Percentiles rank a stretch among this genome's conserved stretches.
phyloP scores from a whole-genome alignment of 2,797 vertebrate genomes.

The Epinephelus awoara region DNA sequence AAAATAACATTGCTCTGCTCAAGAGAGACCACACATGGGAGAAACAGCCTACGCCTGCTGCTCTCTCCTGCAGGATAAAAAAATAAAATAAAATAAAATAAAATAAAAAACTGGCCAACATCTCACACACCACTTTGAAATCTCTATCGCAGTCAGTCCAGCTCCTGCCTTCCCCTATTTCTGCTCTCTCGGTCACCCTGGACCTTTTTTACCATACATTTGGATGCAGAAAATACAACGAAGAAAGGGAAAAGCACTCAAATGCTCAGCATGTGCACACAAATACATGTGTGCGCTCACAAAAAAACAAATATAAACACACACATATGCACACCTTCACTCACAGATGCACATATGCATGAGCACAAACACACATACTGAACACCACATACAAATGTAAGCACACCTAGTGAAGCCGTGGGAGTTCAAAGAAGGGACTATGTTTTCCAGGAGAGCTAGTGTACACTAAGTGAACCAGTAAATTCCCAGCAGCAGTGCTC shows the following conservation, averaged over 20 bases:
- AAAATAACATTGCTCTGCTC: slow-evolving; percentile 79
- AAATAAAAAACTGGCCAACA: slow-evolving; percentile 65
- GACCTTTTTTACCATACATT: slow-evolving; percentile 53
- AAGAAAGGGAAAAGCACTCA: slow-evolving; percentile 48
- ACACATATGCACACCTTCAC: slow-evolving; percentile 6
- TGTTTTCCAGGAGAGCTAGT: slow-evolving; percentile 49
- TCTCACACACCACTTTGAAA: slow-evolving; percentile 72
- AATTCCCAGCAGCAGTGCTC: slow-evolving; percentile 58
- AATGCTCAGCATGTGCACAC: slow-evolving; percentile 52
- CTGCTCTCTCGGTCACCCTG: slow-evolving; percentile 52
- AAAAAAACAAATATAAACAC: slow-evolving; percentile 28
- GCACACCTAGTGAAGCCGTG: slow-evolving; percentile 52
- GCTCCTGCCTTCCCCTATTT: slow-evolving; percentile 46
- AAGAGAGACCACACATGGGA: slow-evolving; percentile 82
- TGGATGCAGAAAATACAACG: slow-evolving; percentile 62
- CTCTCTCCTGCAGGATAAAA: slow-evolving; percentile 75
- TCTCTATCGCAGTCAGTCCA: slow-evolving; percentile 64
- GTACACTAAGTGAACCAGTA: slow-evolving; percentile 55
- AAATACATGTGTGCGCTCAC: slow-evolving; percentile 39
- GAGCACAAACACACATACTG: slow-evolving; percentile 29
- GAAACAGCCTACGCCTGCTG: slow-evolving; percentile 81
- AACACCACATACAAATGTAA: slow-evolving; percentile 40
- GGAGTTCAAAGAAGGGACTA: slow-evolving; percentile 64
- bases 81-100: slow-evolving; percentile 46
- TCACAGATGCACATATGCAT: slow-evolving; percentile 35